A percentile compares a stretch with the other conserved stretches of the same genome.
Conservation (phyloP, 1,140 invertebrate species). For the Venturia canescens region DNA sequence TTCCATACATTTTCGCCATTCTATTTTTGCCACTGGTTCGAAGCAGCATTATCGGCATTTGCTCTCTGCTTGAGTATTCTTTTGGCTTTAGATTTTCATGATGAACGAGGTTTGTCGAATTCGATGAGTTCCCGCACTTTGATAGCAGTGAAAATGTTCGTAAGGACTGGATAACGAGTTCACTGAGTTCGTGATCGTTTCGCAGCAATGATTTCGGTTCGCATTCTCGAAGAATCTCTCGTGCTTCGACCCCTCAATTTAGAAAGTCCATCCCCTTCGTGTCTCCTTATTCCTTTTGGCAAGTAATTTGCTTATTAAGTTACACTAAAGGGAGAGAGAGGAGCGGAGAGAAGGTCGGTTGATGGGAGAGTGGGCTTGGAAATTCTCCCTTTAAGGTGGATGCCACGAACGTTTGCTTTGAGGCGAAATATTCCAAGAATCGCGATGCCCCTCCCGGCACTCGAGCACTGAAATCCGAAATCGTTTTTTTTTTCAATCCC, state of each 20-base stretch:
- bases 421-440: conserved; percentile 73
- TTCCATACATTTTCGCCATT: too few relatives aligned
- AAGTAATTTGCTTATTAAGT: conserved; percentile 78
- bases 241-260: neutral
- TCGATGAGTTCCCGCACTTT: too few relatives aligned
- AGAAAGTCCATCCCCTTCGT: conserved; percentile 25
- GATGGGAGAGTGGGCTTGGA: conserved; percentile 62
- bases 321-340: conserved; percentile 50
- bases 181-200: too few relatives aligned
- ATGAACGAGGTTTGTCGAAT: too few relatives aligned
- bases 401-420: conserved; percentile 74
- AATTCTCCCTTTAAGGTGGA: conserved; percentile 69
- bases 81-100: too few relatives aligned
- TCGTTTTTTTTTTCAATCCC: conserved; percentile 10
- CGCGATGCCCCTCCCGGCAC: conserved; percentile 58
- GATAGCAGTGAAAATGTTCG: too few relatives aligned
- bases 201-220: neutral
- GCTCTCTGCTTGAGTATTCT: too few relatives aligned
- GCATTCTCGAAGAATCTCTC: conserved; percentile 15
- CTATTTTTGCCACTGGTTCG: too few relatives aligned
- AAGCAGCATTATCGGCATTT: too few relatives aligned
- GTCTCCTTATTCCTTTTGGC: conserved; percentile 53
- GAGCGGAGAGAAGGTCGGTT: neutral
- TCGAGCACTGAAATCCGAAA: neutral
- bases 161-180: too few relatives aligned